Evolutionary conservation across 2,113 vertebrate species (phyloP), one percentile per base, ranked within the genome.

Genomic region (Rhadina sibilatrix): DNA sequence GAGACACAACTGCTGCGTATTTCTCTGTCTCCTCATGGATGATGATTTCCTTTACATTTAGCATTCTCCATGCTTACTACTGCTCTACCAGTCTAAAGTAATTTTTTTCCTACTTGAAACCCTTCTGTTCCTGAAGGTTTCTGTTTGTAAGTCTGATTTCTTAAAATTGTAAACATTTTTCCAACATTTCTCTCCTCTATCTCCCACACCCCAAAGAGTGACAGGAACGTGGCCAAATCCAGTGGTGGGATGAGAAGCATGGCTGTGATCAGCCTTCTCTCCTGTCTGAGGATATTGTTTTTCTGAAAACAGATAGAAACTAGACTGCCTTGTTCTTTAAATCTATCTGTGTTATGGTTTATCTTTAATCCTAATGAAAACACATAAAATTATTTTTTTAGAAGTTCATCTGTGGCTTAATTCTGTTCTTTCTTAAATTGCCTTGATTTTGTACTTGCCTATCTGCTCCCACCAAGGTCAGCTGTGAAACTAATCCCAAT

Each of bases 191-290:
- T 61, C 17, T 86, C 38, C 38, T 71, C 64, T 47, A 27, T 22
- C 13, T 79, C 10, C 23, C 3, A 3, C 13, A 68, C 4, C 3
- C 8, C 28, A 52, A 49, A 63, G 6, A 38, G 7, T 4, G n/a
- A 47, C 25, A 54, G 44, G 24, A 87, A 69, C 0, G 0, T 2
- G 2, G n/a, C 5, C 44, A 27, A 25, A 70, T 21, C 6, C 40
- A 49, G 16, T 0, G 4, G 21, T 4, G 3, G 5, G 6, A 9
- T 0, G 7, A 44, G 33, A 3, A 50, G 4, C 13, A 6, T 2
- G 4, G 52, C 14, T 68, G 25, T 42, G 24, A 42, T 60, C 64
- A 33, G 30, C 17, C 15, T 71, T 80, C 25, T 82, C 4, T 4
- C 10, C 20, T 37, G 7, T 15, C 49, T 68, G 25, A 56, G 30